Evolutionary conservation across 2,113 vertebrate genomes (phyloP), one percentile per base, ranked within the genome.

Genomic region (Actinemys pallida): DNA sequence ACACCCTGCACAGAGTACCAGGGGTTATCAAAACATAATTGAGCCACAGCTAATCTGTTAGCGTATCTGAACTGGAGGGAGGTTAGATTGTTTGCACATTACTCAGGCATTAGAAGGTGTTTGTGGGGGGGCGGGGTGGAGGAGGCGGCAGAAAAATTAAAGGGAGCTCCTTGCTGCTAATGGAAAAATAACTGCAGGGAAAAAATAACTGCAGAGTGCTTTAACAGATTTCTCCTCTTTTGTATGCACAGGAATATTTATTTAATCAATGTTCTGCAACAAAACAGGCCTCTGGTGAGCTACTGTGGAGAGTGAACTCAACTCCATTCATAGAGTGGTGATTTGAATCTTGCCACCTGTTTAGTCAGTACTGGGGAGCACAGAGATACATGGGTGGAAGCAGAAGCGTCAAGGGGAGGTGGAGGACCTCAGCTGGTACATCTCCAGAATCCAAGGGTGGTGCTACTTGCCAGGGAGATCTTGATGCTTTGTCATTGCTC

Each of bases 221-320:
- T 9, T 94, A 96, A 96, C 96, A 94, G 93, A 97, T 94, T 97
- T 95, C 96, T 92, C 90, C 92, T 97, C 97, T 97, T 98, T 94
- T 97, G 96, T 97, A 97, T 95, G 95, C 96, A 93, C 62, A 97
- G 96, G 96, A 97, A 97, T 98, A 98, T 98, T 98, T 98, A 98
- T 96, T 97, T 98, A 97, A 98, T 96, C 98, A 98, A 97, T 97
- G 97, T 88, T 96, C 96, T 98, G 95, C 95, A 98, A 96, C 97
- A 98, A 97, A 98, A 98, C 95, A 98, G 96, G 97, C 95, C 97
- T 98, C 97, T 96, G 94, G 97, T 96, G 96, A 96, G 95, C 93
- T 97, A 97, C 91, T 96, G 96, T 84, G 78, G 97, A 96, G 95
- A 97, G 10, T 2, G 25, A 97, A 81, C 92, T 94, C 94, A 97